Evolutionary conservation across 2,113 vertebrate species (phyloP).

Genomic region (Eleginops maclovinus): DNA sequence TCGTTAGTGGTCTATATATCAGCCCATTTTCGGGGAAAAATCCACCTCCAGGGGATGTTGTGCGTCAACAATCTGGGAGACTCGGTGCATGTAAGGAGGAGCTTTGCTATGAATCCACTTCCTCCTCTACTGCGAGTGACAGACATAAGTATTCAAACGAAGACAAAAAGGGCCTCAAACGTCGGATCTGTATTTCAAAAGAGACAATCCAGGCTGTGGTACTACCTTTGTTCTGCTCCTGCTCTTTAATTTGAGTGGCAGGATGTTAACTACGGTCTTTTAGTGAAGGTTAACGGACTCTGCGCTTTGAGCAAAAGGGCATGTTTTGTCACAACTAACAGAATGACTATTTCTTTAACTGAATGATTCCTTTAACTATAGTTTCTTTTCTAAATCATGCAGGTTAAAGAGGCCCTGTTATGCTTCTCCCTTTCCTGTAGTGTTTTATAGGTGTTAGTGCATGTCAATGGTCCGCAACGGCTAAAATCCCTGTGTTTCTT

Average conservation of each 20-base stretch:
- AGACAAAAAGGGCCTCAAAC: neutral
- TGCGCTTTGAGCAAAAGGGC: constrained; percentile 7
- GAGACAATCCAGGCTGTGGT: neutral
- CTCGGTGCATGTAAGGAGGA: neutral
- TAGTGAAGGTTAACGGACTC: neutral
- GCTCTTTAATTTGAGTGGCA: constrained; percentile 19
- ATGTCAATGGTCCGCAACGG: too few relatives aligned
- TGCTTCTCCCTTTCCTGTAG: too few relatives aligned
- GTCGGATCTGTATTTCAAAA: neutral
- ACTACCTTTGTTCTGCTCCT: neutral
- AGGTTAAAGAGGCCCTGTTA: neutral
- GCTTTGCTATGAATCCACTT: constrained; percentile 17
- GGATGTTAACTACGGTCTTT: neutral
- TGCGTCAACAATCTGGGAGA: constrained; percentile 19
- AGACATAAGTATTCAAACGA: neutral
- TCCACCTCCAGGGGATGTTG: constrained; percentile 16
- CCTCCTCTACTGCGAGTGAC: neutral
- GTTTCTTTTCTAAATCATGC: neutral
- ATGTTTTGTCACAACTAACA: constrained; percentile 6
- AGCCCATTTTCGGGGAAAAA: constrained; percentile 13
- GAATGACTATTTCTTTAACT: neutral
- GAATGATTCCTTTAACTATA: constrained; percentile 1
- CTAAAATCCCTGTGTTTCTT: too few relatives aligned
- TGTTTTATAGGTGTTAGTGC: too few relatives aligned
- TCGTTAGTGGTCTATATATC: constrained; percentile 49